Conservation (phyloP, 2,888 invertebrate species). For the Stenodema calcarata region DNA sequence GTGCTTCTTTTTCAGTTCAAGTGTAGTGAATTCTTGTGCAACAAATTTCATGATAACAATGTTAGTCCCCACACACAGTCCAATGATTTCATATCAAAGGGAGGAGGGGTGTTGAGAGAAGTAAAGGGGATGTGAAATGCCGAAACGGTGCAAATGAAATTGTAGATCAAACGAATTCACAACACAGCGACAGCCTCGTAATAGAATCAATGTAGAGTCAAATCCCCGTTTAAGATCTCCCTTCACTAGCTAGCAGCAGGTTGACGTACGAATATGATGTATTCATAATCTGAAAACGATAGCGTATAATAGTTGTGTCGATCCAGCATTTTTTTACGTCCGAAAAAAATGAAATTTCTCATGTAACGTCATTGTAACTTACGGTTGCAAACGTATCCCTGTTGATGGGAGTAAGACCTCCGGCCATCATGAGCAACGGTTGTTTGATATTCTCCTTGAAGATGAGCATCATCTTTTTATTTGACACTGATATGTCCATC, state of each 20-base stretch:
- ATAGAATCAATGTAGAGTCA: no score
- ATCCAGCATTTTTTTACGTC: background rate
- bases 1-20: no score
- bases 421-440: conserved; percentile 21
- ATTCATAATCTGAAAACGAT: conserved; percentile 12
- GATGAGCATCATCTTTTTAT: conserved; percentile 11
- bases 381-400: conserved; percentile 26
- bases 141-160: no score
- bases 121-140: no score
- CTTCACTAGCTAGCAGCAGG: background rate
- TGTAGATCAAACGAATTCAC: no score
- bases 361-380: background rate
- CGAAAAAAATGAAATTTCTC: background rate
- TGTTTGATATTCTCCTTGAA: conserved; percentile 13
- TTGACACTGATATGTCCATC: background rate
- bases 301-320: background rate
- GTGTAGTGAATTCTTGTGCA: no score
- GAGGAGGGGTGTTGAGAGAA: no score
- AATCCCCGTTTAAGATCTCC: no score
- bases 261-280: conserved; percentile 3
- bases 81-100: no score
- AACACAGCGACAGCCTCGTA: no score
- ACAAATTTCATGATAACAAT: no score
- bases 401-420: conserved; percentile 19
- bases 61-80: no score